These are phyloP conservation scores for Parauchenoglanis punctatus DNA, from an alignment of 2,797 vertebrate genomes.

Conservation along the genomic window DNA sequence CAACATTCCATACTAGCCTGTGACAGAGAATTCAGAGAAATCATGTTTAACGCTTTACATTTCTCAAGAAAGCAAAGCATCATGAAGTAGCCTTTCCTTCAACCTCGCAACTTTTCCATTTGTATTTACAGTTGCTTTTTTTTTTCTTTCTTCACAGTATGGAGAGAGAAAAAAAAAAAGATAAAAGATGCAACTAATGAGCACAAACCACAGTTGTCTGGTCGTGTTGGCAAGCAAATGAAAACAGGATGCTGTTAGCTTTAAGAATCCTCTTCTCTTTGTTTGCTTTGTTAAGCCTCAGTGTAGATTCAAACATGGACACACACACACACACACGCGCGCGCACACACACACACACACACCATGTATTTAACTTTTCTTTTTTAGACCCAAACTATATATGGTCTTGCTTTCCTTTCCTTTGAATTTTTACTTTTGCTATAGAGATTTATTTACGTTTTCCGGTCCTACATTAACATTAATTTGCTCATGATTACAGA, in stretches of 20 bases:
- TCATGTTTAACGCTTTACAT: slow-evolving; percentile 57
- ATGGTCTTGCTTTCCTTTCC: not conserved
- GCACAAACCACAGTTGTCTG: slow-evolving; percentile 8
- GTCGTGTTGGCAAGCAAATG: slow-evolving; percentile 10
- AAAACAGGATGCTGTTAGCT: slow-evolving; percentile 29
- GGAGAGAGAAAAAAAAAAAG: slow-evolving; percentile 3
- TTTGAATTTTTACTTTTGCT: not conserved
- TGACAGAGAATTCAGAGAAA: slow-evolving; percentile 37
- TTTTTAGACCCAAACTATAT: not conserved
- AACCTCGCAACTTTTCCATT: slow-evolving; percentile 58
- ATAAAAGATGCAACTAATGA: slow-evolving; percentile 25
- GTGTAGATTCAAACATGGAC: not conserved
- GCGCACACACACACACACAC: not conserved
- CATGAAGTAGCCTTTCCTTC: slow-evolving; percentile 55
- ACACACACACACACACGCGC: slow-evolving; percentile 20
- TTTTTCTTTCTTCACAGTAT: not conserved
- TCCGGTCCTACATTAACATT: not conserved
- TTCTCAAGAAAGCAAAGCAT: slow-evolving; percentile 40
- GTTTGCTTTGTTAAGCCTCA: slow-evolving; percentile 13
- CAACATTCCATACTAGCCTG: slow-evolving; percentile 43
- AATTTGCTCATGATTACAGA: not conserved
- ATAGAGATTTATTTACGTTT: no score
- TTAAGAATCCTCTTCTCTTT: not conserved
- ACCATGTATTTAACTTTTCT: not conserved
- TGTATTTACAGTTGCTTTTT: slow-evolving; percentile 46